These are phyloP conservation scores for Miltochrista miniata DNA, from an alignment of 2,888 invertebrate species.

Conservation along the genomic window DNA sequence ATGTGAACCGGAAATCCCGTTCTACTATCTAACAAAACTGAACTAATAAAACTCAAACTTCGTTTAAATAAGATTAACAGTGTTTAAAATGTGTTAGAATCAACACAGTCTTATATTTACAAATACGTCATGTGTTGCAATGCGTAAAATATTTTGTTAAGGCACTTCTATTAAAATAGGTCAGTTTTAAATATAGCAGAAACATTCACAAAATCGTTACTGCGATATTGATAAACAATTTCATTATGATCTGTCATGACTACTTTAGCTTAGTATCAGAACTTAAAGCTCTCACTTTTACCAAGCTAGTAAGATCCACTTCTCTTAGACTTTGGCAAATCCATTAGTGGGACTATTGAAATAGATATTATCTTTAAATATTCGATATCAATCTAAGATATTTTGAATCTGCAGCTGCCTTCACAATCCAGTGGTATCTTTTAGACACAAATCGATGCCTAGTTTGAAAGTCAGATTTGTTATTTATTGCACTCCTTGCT, in stretches of 20 bases:
- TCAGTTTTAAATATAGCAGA: constrained; percentile 28
- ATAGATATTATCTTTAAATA: no score
- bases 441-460: no score
- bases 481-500: no score
- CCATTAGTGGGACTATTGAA: no score
- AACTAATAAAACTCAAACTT: neutral
- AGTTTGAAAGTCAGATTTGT: no score
- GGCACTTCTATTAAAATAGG: constrained; percentile 18
- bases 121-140: neutral
- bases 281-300: no score
- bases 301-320: no score
- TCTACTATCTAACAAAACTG: neutral
- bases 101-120: constrained; percentile 7
- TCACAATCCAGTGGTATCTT: constrained; percentile 25
- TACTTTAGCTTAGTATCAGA: no score
- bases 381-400: neutral
- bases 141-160: constrained; percentile 11
- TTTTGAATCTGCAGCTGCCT: constrained; percentile 18
- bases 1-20: no score
- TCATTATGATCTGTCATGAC: constrained; percentile 46
- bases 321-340: no score
- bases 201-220: constrained; percentile 43
- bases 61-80: constrained; percentile 5
- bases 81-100: neutral
- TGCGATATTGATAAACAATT: constrained; percentile 49